Evolutionary conservation across 1,140 invertebrate species (phyloP).

Genomic region (Drosophila lowei): DNA sequence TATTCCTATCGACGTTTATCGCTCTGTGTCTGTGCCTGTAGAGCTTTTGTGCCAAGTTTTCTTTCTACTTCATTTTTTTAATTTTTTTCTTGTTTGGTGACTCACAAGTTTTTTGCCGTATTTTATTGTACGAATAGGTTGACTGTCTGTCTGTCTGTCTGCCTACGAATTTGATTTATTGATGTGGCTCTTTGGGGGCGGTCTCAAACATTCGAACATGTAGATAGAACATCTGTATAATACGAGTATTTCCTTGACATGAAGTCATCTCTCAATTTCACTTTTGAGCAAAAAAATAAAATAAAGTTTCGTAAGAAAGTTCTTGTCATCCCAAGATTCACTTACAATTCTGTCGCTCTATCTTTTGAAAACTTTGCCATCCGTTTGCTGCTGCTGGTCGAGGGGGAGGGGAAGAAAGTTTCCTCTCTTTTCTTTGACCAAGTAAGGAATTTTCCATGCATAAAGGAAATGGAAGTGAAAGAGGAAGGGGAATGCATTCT

Average conservation of each 20-base stretch:
- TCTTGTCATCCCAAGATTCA: conserved; percentile 36
- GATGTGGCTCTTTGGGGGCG: background rate
- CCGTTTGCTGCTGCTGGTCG: conserved; percentile 13
- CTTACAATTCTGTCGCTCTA: conserved; percentile 14
- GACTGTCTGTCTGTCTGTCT: conserved; percentile 5
- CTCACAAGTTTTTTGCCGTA: conserved; percentile 23
- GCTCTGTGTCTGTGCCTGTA: conserved; percentile 2
- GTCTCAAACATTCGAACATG: too few species aligned
- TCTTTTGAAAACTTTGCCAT: conserved; percentile 39
- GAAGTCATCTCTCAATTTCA: too few species aligned
- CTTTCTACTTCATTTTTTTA: conserved; percentile 6
- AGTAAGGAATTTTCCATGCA: conserved; percentile 32
- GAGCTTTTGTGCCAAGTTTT: conserved; percentile 32
- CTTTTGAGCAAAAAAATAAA: too few species aligned
- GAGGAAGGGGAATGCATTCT: conserved; percentile 6
- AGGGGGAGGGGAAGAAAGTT: conserved; percentile 29
- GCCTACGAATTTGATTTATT: conserved; percentile 38
- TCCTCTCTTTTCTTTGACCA: conserved; percentile 29
- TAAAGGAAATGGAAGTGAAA: conserved; percentile 17
- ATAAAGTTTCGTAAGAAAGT: conserved; percentile 28
- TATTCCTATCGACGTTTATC: conserved; percentile 2
- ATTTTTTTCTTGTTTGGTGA: conserved; percentile 33
- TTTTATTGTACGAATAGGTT: too few species aligned
- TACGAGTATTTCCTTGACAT: too few species aligned
- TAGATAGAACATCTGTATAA: too few species aligned